Evolutionary conservation across 2,797 vertebrate genomes (phyloP).

Genomic region (Trematomus bernacchii): DNA sequence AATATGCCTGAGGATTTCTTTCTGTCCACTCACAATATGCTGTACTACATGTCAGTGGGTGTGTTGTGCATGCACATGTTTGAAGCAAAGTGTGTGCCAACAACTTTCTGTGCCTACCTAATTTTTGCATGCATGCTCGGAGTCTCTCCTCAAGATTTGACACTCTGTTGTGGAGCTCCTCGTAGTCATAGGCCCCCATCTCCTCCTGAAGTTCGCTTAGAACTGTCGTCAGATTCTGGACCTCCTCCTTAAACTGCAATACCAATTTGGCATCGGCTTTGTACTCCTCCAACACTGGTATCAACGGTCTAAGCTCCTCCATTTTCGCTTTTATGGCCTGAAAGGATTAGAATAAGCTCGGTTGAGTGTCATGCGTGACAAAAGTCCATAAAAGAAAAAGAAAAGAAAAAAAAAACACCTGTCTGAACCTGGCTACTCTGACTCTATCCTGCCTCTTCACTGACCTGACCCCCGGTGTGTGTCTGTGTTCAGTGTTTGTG

Average conservation of each 20-base stretch:
- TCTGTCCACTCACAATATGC: constrained; percentile 41
- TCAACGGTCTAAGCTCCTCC: constrained; percentile 99
- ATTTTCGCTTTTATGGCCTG: constrained; percentile 99
- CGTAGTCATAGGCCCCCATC: constrained; percentile 99
- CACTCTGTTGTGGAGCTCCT: constrained; percentile 98
- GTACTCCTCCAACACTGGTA: constrained; percentile 99
- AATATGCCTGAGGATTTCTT: constrained; percentile 60
- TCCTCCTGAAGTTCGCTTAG: constrained; percentile 98
- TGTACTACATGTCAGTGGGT: constrained; percentile 41
- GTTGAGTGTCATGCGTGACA: constrained; percentile 95
- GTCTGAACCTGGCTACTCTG: constrained; percentile 86
- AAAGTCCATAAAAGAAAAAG: constrained; percentile 68
- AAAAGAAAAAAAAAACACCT: constrained; percentile 64
- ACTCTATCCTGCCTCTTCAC: constrained; percentile 82
- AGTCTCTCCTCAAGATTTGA: constrained; percentile 99
- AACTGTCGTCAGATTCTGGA: constrained; percentile 99
- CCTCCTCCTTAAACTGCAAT: constrained; percentile 99
- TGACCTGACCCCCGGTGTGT: constrained; percentile 60
- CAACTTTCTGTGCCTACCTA: constrained; percentile 94
- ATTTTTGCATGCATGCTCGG: constrained; percentile 99
- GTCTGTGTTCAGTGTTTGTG: constrained; percentile 56
- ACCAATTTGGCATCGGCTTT: constrained; percentile 99
- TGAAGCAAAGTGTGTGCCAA: constrained; percentile 72
- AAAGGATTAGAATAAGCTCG: constrained; percentile 96
- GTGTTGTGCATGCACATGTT: constrained; percentile 63